phyloP scores from a whole-genome alignment of 2,113 vertebrate species.

The Conger conger region DNA sequence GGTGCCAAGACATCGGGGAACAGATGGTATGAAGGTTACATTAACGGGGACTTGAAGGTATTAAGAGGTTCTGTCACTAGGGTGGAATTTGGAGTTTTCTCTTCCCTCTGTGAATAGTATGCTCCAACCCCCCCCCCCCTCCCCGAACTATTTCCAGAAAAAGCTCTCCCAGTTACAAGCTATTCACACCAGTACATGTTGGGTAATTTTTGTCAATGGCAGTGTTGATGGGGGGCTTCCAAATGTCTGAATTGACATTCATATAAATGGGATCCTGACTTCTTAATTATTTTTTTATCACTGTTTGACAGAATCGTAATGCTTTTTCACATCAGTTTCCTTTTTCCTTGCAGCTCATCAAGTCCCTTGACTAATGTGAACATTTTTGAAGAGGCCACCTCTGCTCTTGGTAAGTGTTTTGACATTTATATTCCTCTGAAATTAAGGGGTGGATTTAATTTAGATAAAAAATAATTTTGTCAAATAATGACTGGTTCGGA shows the following conservation, averaged over 20 bases:
- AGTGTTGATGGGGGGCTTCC: neutral
- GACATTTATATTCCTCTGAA: neutral
- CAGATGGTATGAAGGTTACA: constrained; percentile 13
- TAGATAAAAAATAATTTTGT: neutral
- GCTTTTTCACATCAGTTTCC: constrained; percentile 38
- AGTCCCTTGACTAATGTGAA: constrained; percentile 79
- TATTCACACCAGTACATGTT: neutral
- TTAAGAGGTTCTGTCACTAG: constrained; percentile 12
- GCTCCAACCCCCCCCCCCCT: neutral
- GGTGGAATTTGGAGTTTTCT: neutral
- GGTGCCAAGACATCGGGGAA: neutral
- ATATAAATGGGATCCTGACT: neutral
- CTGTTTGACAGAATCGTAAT: neutral
- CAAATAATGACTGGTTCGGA: neutral
- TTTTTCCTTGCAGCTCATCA: constrained; percentile 72
- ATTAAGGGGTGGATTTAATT: neutral
- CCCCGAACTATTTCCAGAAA: neutral
- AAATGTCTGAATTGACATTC: neutral
- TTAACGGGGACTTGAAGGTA: neutral
- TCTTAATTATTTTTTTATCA: neutral
- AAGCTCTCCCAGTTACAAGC: neutral
- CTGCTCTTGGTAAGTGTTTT: constrained; percentile 81
- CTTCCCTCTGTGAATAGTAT: neutral
- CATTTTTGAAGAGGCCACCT: constrained; percentile 92
- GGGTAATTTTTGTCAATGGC: neutral